A percentile compares a stretch with the other conserved stretches of the same genome.
Evolutionary conservation across 2,888 invertebrate genomes (phyloP).

Genomic region (Drosophila peninsularis): DNA sequence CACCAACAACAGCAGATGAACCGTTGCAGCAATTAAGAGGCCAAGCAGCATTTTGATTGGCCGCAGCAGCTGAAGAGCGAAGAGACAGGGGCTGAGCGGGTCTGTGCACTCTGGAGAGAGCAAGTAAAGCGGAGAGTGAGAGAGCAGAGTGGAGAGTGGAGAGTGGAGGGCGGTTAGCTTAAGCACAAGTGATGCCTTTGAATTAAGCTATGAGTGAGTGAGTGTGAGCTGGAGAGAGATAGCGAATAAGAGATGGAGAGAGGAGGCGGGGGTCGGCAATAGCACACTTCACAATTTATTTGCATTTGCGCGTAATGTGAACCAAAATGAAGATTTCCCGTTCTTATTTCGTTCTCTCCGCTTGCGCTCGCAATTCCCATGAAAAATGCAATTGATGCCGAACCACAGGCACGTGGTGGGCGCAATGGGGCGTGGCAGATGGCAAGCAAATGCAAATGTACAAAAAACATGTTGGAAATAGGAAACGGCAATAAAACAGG

Average conservation of each 20-base stretch:
- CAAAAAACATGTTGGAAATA: not conserved
- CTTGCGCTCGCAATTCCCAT: constrained; percentile 51
- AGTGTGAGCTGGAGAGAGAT: not conserved
- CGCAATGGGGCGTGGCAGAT: constrained; percentile 48
- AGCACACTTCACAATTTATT: constrained; percentile 5
- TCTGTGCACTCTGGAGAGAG: not conserved
- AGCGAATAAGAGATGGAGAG: not conserved
- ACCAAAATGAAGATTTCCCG: constrained; percentile 58
- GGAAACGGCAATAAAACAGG: constrained; percentile 1
- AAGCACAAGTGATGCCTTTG: constrained; percentile 15
- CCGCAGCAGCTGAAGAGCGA: constrained; percentile 9
- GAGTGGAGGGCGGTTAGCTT: not conserved
- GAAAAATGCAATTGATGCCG: constrained; percentile 76
- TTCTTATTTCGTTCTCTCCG: constrained; percentile 18
- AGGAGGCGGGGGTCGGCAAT: not conserved
- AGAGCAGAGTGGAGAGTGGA: not conserved
- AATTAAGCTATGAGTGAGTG: constrained; percentile 8
- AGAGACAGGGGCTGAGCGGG: not conserved
- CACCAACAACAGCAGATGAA: constrained; percentile 13
- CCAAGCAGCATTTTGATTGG: constrained; percentile 50
- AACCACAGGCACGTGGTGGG: constrained; percentile 56
- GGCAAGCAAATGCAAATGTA: not conserved
- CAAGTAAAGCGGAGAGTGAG: not conserved
- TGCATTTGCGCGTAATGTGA: constrained; percentile 22
- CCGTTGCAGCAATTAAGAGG: constrained; percentile 39